Percentiles rank a stretch among this genome's conserved stretches.
These are phyloP conservation scores for Colinus virginianus DNA, from an alignment of 2,113 vertebrate species.

Conservation along the genomic window DNA sequence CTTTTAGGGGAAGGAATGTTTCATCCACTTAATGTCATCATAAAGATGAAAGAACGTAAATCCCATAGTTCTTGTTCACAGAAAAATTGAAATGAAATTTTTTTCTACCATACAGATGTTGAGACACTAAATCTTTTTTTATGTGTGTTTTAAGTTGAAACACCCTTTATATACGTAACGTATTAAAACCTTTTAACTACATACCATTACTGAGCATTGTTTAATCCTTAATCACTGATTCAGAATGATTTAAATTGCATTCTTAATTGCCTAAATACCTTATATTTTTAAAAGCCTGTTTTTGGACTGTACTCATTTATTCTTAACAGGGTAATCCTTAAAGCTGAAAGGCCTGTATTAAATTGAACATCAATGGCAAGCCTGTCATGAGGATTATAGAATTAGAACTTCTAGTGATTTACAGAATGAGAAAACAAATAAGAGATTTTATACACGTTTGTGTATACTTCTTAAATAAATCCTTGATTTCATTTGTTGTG, in stretches of 20 bases:
- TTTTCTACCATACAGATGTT: conserved; percentile 41
- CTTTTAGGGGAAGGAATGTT: neutral
- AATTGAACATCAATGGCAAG: conserved; percentile 73
- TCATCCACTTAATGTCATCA: conserved; percentile 33
- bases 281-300: conserved; percentile 71
- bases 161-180: neutral
- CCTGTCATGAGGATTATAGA: conserved; percentile 73
- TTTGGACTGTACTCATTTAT: conserved; percentile 68
- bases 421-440: conserved; percentile 72
- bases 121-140: neutral
- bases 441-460: conserved; percentile 55
- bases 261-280: conserved; percentile 71
- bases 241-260: conserved; percentile 67
- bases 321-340: conserved; percentile 73
- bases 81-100: conserved; percentile 61
- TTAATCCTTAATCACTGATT: conserved; percentile 55
- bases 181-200: conserved; percentile 43
- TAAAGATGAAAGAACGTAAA: conserved; percentile 35
- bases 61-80: conserved; percentile 52
- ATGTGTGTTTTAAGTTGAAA: neutral
- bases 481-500: conserved; percentile 70
- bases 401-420: conserved; percentile 71
- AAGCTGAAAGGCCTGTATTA: conserved; percentile 71
- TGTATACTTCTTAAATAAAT: conserved; percentile 75
- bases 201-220: conserved; percentile 30